Evolutionary conservation across 2,113 vertebrate genomes (phyloP), one percentile per base, ranked within the genome.

Genomic region (Crotalus horridus): DNA sequence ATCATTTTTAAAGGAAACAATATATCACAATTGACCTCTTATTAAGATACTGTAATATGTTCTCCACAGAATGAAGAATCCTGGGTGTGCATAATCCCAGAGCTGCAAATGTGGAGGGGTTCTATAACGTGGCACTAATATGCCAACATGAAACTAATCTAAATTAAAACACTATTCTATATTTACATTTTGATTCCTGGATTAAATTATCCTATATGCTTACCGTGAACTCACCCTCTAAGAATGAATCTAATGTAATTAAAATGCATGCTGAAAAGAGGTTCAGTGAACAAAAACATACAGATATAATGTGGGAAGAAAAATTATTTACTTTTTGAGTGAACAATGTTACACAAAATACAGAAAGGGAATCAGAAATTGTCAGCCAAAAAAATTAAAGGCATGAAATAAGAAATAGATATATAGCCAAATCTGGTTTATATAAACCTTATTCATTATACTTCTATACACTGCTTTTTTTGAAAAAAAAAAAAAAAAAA

Each of bases 1-100:
- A 98, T 97, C 95, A 92, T 93, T 59, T 97, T 97, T 1, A 97
- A 97, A 96, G 59, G 94, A 97, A 97, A 96, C 93, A 97, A 96
- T 94, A 97, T 96, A 96, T 96, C 89, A 92, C 91, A 94, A 96
- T 91, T 93, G 96, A 96, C 95, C 92, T 96, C 97, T 97, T 96
- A 95, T 96, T 96, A 96, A 95, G 96, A 94, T 95, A 94, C 93
- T 33, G 64, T 69, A 89, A 95, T 94, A 95, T 95, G 93, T 2
- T n/a, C 29, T 69, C 64, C 64, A 89, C 93, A 93, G 56, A 86
- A 51, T 61, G 88, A 81, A 94, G 94, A 94, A 96, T 95, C 96
- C 91, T 87, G 96, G 0, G n/a, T n/a, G 56, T 92, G 6, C 2
- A 24, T 13, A 86, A 6, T 21, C 29, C 5, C 6, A 20, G 26